These are phyloP conservation scores for Drosophila malerkotliana DNA, from an alignment of 1,140 invertebrate species.

Conservation along the genomic window DNA sequence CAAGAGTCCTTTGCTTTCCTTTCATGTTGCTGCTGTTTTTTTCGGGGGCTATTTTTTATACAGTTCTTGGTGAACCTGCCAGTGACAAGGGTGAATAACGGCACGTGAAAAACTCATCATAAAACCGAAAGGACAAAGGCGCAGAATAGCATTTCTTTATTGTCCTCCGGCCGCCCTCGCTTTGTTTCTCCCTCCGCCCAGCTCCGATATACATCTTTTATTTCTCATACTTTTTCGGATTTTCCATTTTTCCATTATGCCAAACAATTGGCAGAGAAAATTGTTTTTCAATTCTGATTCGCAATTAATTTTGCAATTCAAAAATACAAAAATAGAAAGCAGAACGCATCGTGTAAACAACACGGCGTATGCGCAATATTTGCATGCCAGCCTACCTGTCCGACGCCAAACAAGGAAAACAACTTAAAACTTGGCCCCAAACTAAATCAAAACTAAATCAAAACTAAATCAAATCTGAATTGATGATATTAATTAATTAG, in stretches of 20 bases:
- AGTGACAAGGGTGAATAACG: constrained; percentile 64
- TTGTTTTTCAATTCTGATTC: constrained; percentile 50
- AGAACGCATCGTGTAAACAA: constrained; percentile 45
- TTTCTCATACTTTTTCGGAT: neutral
- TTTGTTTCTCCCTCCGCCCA: constrained; percentile 6
- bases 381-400: constrained; percentile 33
- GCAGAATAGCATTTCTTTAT: constrained; percentile 28
- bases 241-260: constrained; percentile 28
- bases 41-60: neutral
- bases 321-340: constrained; percentile 10
- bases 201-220: constrained; percentile 32
- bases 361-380: constrained; percentile 61
- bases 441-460: constrained; percentile 23
- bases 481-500: constrained; percentile 71
- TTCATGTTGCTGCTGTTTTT: constrained; percentile 32
- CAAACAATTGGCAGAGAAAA: constrained; percentile 46
- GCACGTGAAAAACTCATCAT: constrained; percentile 78
- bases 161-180: constrained; percentile 18
- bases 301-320: constrained; percentile 48
- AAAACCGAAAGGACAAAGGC: constrained; percentile 42
- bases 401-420: constrained; percentile 41
- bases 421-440: constrained; percentile 10
- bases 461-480: constrained; percentile 27
- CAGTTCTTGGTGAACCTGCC: constrained; percentile 26
- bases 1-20: constrained; percentile 31